Conservation (phyloP, 2,888 invertebrate species). For the Parnassius orleans region DNA sequence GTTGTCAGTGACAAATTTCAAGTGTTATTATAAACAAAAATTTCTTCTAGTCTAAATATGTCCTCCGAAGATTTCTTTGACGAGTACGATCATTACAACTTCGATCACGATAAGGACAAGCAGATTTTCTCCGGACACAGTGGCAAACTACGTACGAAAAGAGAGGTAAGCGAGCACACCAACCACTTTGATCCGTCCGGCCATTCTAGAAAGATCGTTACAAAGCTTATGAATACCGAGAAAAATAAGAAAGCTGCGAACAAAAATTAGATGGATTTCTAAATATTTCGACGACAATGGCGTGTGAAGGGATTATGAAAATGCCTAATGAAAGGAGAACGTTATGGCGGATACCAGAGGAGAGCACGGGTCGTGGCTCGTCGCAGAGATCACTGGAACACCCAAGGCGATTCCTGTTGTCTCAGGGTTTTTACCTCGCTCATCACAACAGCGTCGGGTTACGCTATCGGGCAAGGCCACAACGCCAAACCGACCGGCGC, state of each 20-base stretch:
- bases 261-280: slow-evolving; percentile 53
- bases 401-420: slow-evolving; percentile 64
- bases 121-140: slow-evolving; percentile 92
- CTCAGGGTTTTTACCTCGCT: slow-evolving; percentile 61
- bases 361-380: slow-evolving; percentile 53
- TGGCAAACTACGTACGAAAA: slow-evolving; percentile 94
- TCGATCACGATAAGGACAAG: slow-evolving; percentile 95
- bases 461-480: slow-evolving; percentile 44
- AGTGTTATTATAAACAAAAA: slow-evolving; percentile 44
- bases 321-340: slow-evolving; percentile 70
- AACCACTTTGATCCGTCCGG: slow-evolving; percentile 96
- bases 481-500: slow-evolving; percentile 38
- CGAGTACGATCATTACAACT: slow-evolving; percentile 97
- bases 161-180: slow-evolving; percentile 92
- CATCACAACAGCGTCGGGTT: slow-evolving; percentile 46
- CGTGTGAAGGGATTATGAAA: slow-evolving; percentile 65
- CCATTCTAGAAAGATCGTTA: slow-evolving; percentile 94
- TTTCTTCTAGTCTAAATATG: slow-evolving; percentile 79
- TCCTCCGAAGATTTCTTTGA: slow-evolving; percentile 93
- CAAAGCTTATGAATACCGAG: slow-evolving; percentile 92
- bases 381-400: slow-evolving; percentile 74
- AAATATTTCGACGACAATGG: slow-evolving; percentile 53
- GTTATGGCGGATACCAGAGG: slow-evolving; percentile 70
- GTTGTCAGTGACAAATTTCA: slow-evolving; percentile 47
- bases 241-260: slow-evolving; percentile 84